Conservation (phyloP, 2,888 invertebrate species). For the Callyntrura guangdongensis region DNA sequence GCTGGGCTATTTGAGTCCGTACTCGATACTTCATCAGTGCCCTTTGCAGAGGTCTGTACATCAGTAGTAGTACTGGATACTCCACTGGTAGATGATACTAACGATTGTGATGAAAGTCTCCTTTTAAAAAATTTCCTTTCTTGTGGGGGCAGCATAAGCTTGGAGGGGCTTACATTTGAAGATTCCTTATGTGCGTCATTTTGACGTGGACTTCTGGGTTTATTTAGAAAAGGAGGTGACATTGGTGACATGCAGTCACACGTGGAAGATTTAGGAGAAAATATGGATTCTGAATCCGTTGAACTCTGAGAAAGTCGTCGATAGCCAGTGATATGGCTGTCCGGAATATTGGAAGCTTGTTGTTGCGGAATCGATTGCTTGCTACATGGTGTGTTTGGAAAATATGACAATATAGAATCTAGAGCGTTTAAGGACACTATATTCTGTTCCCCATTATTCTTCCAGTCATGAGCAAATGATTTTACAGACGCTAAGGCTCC, state of each 20-base stretch:
- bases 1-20: slow-evolving; percentile 22
- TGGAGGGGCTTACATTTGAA: slow-evolving; percentile 59
- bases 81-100: slow-evolving; percentile 35
- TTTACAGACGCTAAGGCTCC: slow-evolving; percentile 39
- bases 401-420: slow-evolving; percentile 45
- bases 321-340: background rate
- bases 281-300: slow-evolving; percentile 73
- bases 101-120: slow-evolving; percentile 64
- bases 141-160: slow-evolving; percentile 79
- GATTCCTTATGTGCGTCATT: slow-evolving; percentile 39
- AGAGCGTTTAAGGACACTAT: slow-evolving; percentile 69
- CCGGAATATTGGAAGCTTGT: background rate
- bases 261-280: slow-evolving; percentile 56
- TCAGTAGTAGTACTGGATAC: background rate
- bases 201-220: slow-evolving; percentile 59
- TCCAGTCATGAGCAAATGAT: slow-evolving; percentile 5
- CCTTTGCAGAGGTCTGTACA: slow-evolving; percentile 39
- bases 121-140: slow-evolving; percentile 82
- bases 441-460: slow-evolving; percentile 62
- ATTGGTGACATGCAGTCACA: slow-evolving; percentile 65
- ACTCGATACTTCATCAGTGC: slow-evolving; percentile 2
- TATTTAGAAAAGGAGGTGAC: slow-evolving; percentile 71
- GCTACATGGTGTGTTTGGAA: slow-evolving; percentile 48
- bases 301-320: slow-evolving; percentile 79
- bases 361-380: background rate